Evolutionary conservation across 2,797 vertebrate genomes (phyloP), one percentile per base, ranked within the genome.

Genomic region (Cyclura pinguis): DNA sequence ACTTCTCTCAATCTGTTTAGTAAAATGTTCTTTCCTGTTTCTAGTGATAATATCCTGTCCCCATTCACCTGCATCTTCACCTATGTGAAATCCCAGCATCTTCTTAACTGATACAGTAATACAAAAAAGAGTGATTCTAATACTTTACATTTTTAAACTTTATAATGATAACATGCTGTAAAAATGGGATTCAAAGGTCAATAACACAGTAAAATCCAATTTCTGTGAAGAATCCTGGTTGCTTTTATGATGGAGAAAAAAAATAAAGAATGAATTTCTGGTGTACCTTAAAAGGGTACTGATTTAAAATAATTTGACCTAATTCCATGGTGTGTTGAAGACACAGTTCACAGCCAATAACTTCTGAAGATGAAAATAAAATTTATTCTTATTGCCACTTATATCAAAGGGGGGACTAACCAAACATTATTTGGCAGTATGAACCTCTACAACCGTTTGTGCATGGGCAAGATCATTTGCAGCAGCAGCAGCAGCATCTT

Each of bases 1-100:
- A 82, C 89, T 91, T 18, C 27, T 88, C 35, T 52, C 62, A 93
- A 92, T 82, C 64, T 92, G 1, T 89, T 92, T 77, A 38, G 3
- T 86, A 89, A 88, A 8, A 72, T 35, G 27, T 77, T 24, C 22
- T 5, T 1, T 87, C 73, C 50, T 84, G 24, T 20, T 84, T 80
- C 0, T 1, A 32, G 77, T 74, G 62, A 85, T 80, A 85, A 64
- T 85, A 9, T 2, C 0, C 59, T 92, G 74, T n/a, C 16, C 1
- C 27, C 42, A 80, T 87, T 89, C 20, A 72, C 4, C 6, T 90
- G 57, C n/a, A 42, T 88, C 76, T 85, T 85, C 7, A 27, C 1
- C n/a, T 22, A 5, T 81, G 20, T 67, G 72, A 77, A 87, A 67
- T 50, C 42, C 32, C 64, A 59, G 38, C 2, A 76, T 50, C 57